Evolutionary conservation across 1,140 invertebrate species (phyloP).

Genomic region (Nasonia vitripennis): DNA sequence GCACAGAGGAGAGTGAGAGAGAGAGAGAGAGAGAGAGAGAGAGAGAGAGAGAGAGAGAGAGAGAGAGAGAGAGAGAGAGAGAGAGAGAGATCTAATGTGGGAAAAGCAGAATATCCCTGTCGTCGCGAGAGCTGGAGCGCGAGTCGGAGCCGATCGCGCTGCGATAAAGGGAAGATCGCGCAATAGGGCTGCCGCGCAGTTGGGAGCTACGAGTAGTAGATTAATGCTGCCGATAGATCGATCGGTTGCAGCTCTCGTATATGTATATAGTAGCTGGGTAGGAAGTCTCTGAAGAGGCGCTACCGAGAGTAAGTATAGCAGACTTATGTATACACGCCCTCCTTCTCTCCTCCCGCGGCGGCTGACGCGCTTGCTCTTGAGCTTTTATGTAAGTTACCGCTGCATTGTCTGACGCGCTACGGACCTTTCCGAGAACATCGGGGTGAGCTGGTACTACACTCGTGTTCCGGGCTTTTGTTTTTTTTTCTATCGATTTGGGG

Average conservation of each 20-base stretch:
- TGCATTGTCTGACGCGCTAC: not conserved
- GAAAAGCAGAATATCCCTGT: constrained; percentile 62
- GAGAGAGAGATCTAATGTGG: constrained; percentile 60
- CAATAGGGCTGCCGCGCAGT: constrained; percentile 53
- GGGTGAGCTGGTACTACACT: not conserved
- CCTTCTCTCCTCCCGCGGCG: not conserved
- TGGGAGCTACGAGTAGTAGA: constrained; percentile 31
- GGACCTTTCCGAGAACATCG: constrained; percentile 10
- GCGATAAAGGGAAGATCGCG: constrained; percentile 62
- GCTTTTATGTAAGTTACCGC: constrained; percentile 23
- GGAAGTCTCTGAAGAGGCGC: constrained; percentile 36
- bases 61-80: too few species aligned
- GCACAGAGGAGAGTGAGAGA: constrained; percentile 53
- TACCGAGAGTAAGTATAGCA: not conserved
- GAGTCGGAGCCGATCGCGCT: constrained; percentile 52
- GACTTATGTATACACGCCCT: not conserved
- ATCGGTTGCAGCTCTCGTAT: not conserved
- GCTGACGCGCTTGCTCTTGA: not conserved
- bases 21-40: too few species aligned
- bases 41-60: too few species aligned
- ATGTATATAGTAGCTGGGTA: too few species aligned
- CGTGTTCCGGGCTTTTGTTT: not conserved
- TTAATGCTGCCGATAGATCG: constrained; percentile 55
- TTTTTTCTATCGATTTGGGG: not conserved
- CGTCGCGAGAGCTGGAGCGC: constrained; percentile 35